These are phyloP conservation scores for Eulemur albifrons DNA, from an alignment of 2,797 vertebrate genomes.

Conservation along the genomic window DNA sequence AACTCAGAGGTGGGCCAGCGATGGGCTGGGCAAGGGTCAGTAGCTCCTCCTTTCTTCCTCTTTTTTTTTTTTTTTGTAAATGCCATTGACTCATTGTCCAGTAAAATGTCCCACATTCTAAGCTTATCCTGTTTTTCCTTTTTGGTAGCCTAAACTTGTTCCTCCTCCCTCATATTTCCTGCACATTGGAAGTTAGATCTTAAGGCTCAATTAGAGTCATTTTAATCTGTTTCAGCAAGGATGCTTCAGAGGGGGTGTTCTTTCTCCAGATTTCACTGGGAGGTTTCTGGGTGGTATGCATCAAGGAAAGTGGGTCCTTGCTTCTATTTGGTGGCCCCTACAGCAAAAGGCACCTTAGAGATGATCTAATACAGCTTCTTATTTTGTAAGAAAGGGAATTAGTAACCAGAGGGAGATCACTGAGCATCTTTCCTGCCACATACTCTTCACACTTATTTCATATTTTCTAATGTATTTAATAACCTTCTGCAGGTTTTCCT, in stretches of 20 bases:
- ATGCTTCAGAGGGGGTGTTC: background rate
- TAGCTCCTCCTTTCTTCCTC: accelerated
- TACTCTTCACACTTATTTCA: background rate
- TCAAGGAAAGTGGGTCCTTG: background rate
- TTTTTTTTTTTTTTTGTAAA: background rate
- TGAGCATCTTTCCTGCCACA: background rate
- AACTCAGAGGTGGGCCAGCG: background rate
- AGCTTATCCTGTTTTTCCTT: background rate
- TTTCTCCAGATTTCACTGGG: background rate
- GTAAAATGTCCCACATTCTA: background rate
- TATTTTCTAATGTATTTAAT: background rate
- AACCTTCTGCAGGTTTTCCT: background rate
- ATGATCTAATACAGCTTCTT: background rate
- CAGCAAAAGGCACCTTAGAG: background rate
- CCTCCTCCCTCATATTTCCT: background rate
- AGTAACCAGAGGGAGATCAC: background rate
- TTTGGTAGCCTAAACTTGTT: background rate
- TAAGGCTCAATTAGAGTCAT: background rate
- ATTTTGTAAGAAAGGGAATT: background rate
- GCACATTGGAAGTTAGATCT: background rate
- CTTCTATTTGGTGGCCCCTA: background rate
- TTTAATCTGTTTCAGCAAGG: background rate
- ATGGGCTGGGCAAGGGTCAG: background rate
- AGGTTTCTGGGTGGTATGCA: background rate
- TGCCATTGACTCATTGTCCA: background rate